Percentiles rank a stretch among this genome's conserved stretches.
Conservation (phyloP, 2,113 vertebrate species). For the Serilophus lunatus region DNA sequence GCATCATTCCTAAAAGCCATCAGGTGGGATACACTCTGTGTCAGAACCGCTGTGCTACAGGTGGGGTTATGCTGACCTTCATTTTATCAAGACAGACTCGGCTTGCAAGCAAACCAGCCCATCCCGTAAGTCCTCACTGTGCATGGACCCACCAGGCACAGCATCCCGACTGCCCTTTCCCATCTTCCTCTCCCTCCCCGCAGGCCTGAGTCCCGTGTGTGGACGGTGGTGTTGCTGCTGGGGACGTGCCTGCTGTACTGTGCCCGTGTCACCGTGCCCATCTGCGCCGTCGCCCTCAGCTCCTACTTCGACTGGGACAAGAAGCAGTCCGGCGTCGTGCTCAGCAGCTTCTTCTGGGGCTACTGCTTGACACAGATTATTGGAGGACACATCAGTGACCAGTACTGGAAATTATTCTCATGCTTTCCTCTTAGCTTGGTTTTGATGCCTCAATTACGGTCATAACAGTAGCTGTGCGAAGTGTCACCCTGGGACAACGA, state of each 20-base stretch:
- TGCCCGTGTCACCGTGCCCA: conserved; percentile 85
- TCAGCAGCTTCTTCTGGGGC: conserved; percentile 98
- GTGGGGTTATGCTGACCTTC: background rate
- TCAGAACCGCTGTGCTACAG: fast-evolving
- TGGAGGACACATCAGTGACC: conserved; percentile 91
- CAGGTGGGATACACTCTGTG: background rate
- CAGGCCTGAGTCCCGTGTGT: conserved; percentile 84
- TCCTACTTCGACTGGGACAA: conserved; percentile 89
- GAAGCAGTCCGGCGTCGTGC: conserved; percentile 86
- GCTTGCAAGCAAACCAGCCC: background rate
- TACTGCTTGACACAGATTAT: conserved; percentile 94
- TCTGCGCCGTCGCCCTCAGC: conserved; percentile 86
- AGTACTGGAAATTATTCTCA: conserved; percentile 13
- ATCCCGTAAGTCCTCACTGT: fast-evolving
- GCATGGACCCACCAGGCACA: fast-evolving
- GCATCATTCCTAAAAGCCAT: background rate
- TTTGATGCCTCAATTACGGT: background rate
- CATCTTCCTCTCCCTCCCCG: background rate
- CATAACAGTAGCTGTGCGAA: background rate
- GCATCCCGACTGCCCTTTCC: background rate
- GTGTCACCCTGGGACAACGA: background rate
- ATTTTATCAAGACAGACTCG: fast-evolving
- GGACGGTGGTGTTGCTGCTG: conserved; percentile 85
- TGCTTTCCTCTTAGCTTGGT: background rate
- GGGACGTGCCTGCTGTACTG: conserved; percentile 95